These are phyloP conservation scores for Thysanoteuthis rhombus DNA, from an alignment of 2,888 invertebrate genomes.

Conservation along the genomic window DNA sequence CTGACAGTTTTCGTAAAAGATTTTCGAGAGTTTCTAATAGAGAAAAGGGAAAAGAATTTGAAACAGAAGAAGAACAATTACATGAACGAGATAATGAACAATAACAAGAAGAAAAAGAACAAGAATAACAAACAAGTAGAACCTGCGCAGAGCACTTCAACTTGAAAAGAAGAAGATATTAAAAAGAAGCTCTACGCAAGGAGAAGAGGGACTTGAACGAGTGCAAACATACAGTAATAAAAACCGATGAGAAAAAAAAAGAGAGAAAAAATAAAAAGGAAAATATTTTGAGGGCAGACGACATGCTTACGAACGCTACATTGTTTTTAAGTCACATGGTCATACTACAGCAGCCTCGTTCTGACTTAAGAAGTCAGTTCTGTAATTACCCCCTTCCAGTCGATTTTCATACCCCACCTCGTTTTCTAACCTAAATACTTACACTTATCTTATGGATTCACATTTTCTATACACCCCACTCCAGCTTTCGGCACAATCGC, in stretches of 20 bases:
- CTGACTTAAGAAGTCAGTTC: neutral
- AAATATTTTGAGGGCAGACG: neutral
- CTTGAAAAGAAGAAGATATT: neutral
- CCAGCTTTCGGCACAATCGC: neutral
- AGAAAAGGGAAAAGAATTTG: too few relatives aligned
- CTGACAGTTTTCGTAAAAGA: too few relatives aligned
- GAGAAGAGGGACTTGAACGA: too few relatives aligned
- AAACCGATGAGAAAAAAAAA: neutral
- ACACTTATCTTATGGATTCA: neutral
- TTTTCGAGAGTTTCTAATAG: too few relatives aligned
- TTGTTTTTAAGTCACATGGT: neutral
- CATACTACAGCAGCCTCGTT: neutral
- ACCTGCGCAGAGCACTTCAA: too few relatives aligned
- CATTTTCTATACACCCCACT: neutral
- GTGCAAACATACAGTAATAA: neutral
- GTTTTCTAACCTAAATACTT: neutral
- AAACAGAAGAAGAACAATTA: too few relatives aligned
- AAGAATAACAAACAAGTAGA: too few relatives aligned
- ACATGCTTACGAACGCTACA: neutral
- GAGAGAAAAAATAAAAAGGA: neutral
- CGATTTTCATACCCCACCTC: neutral
- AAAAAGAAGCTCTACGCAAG: neutral
- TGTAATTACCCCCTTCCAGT: neutral
- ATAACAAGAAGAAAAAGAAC: too few relatives aligned
- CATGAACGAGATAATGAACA: too few relatives aligned